phyloP scores from a whole-genome alignment of 2,113 vertebrate genomes.

The Sylvilagus bachmani region DNA sequence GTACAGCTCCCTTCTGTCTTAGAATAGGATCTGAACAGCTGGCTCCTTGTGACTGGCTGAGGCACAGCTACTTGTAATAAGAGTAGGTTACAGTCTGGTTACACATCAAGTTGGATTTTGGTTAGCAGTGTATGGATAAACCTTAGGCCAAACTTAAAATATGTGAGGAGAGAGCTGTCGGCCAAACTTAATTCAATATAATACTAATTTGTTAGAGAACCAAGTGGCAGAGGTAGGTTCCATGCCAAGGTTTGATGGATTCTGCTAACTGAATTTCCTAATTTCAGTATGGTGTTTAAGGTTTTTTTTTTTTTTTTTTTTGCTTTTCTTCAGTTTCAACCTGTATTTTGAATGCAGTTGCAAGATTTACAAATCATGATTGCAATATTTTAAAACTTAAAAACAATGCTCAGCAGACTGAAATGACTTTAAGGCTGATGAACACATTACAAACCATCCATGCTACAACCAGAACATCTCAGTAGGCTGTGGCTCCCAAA shows the following conservation, averaged over 20 bases:
- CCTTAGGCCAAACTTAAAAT: no score
- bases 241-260: neutral
- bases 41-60: no score
- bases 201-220: constrained; percentile 3
- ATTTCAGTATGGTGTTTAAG: constrained; percentile 38
- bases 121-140: no score
- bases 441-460: constrained; percentile 54
- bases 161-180: no score
- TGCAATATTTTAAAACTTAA: constrained; percentile 56
- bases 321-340: constrained; percentile 49
- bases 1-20: no score
- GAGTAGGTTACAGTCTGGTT: no score
- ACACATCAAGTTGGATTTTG: no score
- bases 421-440: constrained; percentile 15
- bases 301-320: neutral
- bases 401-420: neutral
- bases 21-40: no score
- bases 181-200: no score
- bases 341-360: constrained; percentile 18
- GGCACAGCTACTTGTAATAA: no score
- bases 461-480: constrained; percentile 12
- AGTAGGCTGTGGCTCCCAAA: no score
- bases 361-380: constrained; percentile 30
- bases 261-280: constrained; percentile 21
- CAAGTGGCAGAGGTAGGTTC: neutral